phyloP scores from a whole-genome alignment of 2,888 invertebrate species.

The Plusia festucae region DNA sequence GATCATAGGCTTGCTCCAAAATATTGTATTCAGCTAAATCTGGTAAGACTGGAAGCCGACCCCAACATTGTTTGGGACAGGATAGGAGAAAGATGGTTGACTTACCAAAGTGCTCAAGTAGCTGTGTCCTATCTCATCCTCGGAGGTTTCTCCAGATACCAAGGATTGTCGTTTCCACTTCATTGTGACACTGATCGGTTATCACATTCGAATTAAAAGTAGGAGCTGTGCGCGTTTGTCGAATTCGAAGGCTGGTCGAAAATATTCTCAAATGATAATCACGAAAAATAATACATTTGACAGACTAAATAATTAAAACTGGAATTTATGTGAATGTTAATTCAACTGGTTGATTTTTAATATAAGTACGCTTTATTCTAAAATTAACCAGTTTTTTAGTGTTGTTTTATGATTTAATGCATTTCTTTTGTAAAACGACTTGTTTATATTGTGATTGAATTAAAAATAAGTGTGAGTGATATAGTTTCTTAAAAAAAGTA shows the following conservation, averaged over 20 bases:
- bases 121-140: conserved; percentile 85
- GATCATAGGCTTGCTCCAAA: too few species aligned
- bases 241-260: conserved; percentile 26
- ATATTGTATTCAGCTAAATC: too few species aligned
- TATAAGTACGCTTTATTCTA: background rate
- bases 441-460: conserved; percentile 24
- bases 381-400: background rate
- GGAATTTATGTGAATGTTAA: background rate
- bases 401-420: background rate
- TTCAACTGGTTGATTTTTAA: too few species aligned
- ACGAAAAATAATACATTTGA: background rate
- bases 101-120: conserved; percentile 86
- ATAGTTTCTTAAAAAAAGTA: conserved; percentile 1
- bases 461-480: conserved; percentile 15
- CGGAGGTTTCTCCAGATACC: conserved; percentile 85
- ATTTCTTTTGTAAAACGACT: conserved; percentile 28
- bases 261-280: conserved; percentile 17
- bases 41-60: too few species aligned
- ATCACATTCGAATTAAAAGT: conserved; percentile 37
- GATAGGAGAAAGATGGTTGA: conserved; percentile 33
- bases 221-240: conserved; percentile 32
- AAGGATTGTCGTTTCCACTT: conserved; percentile 76
- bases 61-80: too few species aligned
- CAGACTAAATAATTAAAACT: background rate
- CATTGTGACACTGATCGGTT: conserved; percentile 66